phyloP scores from a whole-genome alignment of 2,797 vertebrate genomes.

The Pangasius djambal region DNA sequence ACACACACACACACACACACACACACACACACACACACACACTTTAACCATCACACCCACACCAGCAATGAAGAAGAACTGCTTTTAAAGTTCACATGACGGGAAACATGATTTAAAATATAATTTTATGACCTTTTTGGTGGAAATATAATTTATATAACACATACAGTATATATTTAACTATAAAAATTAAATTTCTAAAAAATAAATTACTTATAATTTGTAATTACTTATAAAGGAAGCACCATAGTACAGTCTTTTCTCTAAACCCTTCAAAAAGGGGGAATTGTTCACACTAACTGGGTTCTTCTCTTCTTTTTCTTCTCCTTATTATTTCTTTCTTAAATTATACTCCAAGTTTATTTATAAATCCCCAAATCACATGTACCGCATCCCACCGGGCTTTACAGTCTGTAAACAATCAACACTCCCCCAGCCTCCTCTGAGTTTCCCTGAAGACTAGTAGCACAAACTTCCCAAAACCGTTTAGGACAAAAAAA shows the following conservation, averaged over 20 bases:
- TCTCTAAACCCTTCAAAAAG: neutral
- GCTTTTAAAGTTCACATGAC: neutral
- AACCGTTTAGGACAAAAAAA: neutral
- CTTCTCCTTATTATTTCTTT: neutral
- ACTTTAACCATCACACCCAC: neutral
- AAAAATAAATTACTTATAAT: neutral
- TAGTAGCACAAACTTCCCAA: neutral
- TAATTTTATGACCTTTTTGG: neutral
- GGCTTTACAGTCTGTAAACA: neutral
- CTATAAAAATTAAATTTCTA: neutral
- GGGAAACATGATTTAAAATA: neutral
- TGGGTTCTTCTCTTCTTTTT: neutral
- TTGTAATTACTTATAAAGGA: neutral
- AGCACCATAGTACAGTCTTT: neutral
- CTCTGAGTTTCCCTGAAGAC: neutral
- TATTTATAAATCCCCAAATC: slow-evolving; percentile 12
- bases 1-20: neutral
- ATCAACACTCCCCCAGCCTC: neutral
- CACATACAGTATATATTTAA: neutral
- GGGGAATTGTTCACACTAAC: neutral
- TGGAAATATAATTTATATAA: neutral
- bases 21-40: neutral
- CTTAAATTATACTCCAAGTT: neutral
- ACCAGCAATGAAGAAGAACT: neutral
- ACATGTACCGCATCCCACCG: neutral